phyloP scores from a whole-genome alignment of 2,888 invertebrate species.

The Tupiocoris notatus region DNA sequence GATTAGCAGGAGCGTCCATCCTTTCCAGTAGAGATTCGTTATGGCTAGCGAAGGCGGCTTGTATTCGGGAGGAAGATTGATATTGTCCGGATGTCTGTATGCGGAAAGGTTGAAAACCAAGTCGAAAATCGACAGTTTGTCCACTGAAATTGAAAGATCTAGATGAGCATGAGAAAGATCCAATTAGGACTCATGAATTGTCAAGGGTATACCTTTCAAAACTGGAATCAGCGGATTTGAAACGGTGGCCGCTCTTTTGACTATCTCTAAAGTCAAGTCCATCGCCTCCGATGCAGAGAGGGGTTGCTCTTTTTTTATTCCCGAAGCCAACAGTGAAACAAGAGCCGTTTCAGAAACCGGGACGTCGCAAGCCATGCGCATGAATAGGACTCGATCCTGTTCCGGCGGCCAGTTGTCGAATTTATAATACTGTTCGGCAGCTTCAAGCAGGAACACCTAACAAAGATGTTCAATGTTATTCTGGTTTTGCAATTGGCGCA shows the following conservation, averaged over 20 bases:
- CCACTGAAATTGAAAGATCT: too few relatives aligned
- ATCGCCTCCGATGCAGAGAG: slow-evolving; percentile 78
- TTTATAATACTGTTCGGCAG: slow-evolving; percentile 78
- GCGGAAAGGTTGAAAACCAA: slow-evolving; percentile 85
- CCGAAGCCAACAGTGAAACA: slow-evolving; percentile 77
- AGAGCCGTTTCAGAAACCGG: slow-evolving; percentile 84
- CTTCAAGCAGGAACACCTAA: slow-evolving; percentile 69
- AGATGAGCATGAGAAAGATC: not conserved
- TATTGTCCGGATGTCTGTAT: slow-evolving; percentile 91
- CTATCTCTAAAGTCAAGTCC: slow-evolving; percentile 80
- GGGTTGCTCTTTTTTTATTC: slow-evolving; percentile 76
- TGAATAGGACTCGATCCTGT: slow-evolving; percentile 73
- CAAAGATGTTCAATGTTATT: not conserved
- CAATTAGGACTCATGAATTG: not conserved
- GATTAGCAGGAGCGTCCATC: slow-evolving; percentile 83
- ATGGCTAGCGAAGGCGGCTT: slow-evolving; percentile 87
- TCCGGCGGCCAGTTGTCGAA: slow-evolving; percentile 90
- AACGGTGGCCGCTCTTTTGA: slow-evolving; percentile 78
- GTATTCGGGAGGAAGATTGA: slow-evolving; percentile 74
- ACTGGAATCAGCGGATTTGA: slow-evolving; percentile 66
- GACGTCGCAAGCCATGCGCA: slow-evolving; percentile 82
- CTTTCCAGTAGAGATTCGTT: slow-evolving; percentile 91
- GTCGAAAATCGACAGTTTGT: slow-evolving; percentile 82
- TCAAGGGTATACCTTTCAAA: slow-evolving; percentile 58
- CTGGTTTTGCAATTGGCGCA: not conserved